These are phyloP conservation scores for Belonocnema kinseyi DNA, from an alignment of 1,140 invertebrate genomes.

Conservation along the genomic window DNA sequence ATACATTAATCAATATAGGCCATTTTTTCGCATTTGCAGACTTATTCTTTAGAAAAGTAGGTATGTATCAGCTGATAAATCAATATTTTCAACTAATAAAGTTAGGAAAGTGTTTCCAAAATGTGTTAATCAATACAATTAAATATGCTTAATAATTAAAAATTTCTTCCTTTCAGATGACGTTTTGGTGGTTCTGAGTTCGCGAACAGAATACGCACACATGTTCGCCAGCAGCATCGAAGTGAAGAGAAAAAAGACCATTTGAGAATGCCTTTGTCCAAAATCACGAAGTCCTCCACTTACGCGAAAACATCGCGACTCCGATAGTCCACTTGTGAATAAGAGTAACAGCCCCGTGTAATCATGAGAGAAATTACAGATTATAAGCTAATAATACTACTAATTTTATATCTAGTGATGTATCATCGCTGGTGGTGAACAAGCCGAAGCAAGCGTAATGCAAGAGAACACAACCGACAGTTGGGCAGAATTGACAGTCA, in stretches of 20 bases:
- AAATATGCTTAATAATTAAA: too few species aligned
- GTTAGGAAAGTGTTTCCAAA: too few species aligned
- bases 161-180: conserved; percentile 53
- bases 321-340: conserved; percentile 35
- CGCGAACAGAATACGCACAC: conserved; percentile 58
- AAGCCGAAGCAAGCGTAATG: not conserved
- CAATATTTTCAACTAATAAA: too few species aligned
- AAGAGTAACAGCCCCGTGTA: conserved; percentile 57
- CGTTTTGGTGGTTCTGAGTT: conserved; percentile 53
- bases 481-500: not conserved
- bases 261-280: conserved; percentile 67
- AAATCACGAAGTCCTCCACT: conserved; percentile 47
- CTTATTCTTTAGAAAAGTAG: too few species aligned
- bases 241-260: conserved; percentile 59
- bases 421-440: not conserved
- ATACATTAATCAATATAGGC: too few species aligned
- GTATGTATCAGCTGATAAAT: too few species aligned
- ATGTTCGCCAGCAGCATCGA: conserved; percentile 55
- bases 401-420: not conserved
- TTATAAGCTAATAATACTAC: not conserved
- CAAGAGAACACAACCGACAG: not conserved
- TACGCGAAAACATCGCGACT: conserved; percentile 21
- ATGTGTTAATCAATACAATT: too few species aligned
- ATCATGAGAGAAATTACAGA: not conserved
- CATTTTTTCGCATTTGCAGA: too few species aligned